Base-by-base conservation (phyloP, 2,797 vertebrate species). In the Crax fasciolata region DNA sequence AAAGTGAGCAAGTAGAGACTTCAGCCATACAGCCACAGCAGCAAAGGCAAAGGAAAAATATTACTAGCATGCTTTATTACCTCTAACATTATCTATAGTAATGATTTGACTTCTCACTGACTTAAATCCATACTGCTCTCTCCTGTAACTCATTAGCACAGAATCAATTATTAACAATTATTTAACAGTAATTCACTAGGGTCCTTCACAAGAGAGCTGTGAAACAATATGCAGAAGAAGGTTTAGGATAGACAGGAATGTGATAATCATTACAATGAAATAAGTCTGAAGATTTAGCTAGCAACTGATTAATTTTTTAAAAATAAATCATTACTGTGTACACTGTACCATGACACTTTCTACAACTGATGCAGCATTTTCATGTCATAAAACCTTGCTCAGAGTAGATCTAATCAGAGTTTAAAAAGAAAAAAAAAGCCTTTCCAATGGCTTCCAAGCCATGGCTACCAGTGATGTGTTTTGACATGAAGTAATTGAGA, bases 81-180 rank as follows among this genome's bases (percentile, higher is more conserved):
- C n/a, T 57, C n/a, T 30, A 57, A 13, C 27, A 35, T 59, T 49
- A 61, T 35, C 51, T 43, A 2, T 3, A 55, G 52, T 5, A 75
- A 51, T 48, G 27, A 63, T 21, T 14, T 43, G 61, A 63, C 43
- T 21, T 39, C 28, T 14, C 27, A 21, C 39, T 13, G 68, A 59
- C 59, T 88, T 41, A 79, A 90, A 90, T 49, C 55, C 43, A 38
- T 9, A 17, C 35, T 27, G 25, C 51, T 72, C 21, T 86, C 54
- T 91, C 43, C 85, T 88, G 39, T n/a, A 94, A 88, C 30, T 88
- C n/a, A 57, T 46, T 62, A 72, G 39, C 28, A 86, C 76, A n/a
- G 44, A 86, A 84, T 12, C 0, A 74, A 84, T 66, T 65, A 52
- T 86, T 39, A 86, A 51, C 9, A 13, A 61, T 88, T 84, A 89